Evolutionary conservation across 2,113 vertebrate genomes (phyloP), one percentile per base, ranked within the genome.

Genomic region (Chaenogobius annularis): DNA sequence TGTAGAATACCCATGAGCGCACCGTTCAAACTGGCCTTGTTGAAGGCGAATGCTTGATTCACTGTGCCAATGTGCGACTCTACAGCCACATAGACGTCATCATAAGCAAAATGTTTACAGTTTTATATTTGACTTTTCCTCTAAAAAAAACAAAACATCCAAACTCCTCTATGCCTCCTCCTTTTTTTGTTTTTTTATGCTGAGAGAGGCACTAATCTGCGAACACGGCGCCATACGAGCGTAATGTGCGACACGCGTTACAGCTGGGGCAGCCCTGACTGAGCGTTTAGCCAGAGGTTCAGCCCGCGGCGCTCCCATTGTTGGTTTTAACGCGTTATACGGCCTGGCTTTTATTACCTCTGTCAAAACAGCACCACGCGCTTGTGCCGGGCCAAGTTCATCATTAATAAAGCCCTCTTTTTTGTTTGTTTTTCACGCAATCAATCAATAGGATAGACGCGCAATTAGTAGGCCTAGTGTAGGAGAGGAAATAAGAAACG

Each of bases 331-430:
- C 88, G 82, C 88, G 88, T 40, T 40, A 89, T 90, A 89, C 89
- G 88, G 88, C 87, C 87, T 90, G 84, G 87, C 81, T 92, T 93
- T 92, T 92, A 91, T 90, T 89, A 90, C 85, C 77, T 90, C 89
- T 92, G 88, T 92, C 92, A 91, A 91, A 93, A 92, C 89, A 92
- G 81, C 86, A 86, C 77, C 87, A 81, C 82, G 74, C 74, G 37
- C 37, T 40, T 7, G 37, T 3, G 37, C 3, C 37, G 37, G 37
- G 73, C 78, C 82, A 83, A 88, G 81, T 90, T 85, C 81, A 84
- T 82, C 78, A 68, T 83, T 82, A 83, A 85, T 77, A 86, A 80
- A 80, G 31, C 69, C 80, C 74, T 9, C 37, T 40, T 7, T 40
- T 40, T 7, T 82, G 85, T 72, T 80, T 31, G 26, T 31, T 4